Percentiles rank a stretch among this genome's conserved stretches.
Conservation (phyloP, 2,797 vertebrate species). For the Cyprinodon diabolis region DNA sequence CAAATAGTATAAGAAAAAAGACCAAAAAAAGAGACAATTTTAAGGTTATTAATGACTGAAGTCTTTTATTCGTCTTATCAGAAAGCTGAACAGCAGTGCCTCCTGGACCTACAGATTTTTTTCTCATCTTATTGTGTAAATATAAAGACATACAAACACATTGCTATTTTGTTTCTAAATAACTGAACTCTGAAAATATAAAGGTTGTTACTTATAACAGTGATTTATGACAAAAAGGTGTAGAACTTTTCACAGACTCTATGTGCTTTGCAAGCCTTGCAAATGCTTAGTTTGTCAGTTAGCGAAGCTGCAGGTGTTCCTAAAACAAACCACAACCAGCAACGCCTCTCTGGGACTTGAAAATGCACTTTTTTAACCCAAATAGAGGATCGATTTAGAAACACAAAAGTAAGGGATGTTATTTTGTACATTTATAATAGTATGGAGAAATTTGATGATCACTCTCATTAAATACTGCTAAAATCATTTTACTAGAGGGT, state of each 20-base stretch:
- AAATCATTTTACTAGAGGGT: neutral
- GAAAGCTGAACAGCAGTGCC: neutral
- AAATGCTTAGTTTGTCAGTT: neutral
- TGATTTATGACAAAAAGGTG: neutral
- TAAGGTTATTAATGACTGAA: neutral
- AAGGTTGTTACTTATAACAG: neutral
- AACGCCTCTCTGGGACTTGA: neutral
- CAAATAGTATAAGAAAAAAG: neutral
- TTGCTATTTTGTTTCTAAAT: neutral
- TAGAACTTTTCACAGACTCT: neutral
- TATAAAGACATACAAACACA: constrained; percentile 7
- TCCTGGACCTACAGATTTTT: neutral
- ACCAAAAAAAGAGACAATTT: too few relatives aligned
- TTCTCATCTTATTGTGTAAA: constrained; percentile 6
- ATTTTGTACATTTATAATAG: neutral
- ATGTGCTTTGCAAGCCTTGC: neutral
- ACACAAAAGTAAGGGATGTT: neutral
- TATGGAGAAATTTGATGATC: neutral
- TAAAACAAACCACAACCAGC: constrained; percentile 11
- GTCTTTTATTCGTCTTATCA: neutral
- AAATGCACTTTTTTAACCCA: neutral
- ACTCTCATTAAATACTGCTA: neutral
- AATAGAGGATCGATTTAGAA: neutral
- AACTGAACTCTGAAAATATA: neutral
- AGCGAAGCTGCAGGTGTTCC: neutral